Base-by-base conservation (phyloP, 2,797 vertebrate species). In the Ctenosaura bakeri region DNA sequence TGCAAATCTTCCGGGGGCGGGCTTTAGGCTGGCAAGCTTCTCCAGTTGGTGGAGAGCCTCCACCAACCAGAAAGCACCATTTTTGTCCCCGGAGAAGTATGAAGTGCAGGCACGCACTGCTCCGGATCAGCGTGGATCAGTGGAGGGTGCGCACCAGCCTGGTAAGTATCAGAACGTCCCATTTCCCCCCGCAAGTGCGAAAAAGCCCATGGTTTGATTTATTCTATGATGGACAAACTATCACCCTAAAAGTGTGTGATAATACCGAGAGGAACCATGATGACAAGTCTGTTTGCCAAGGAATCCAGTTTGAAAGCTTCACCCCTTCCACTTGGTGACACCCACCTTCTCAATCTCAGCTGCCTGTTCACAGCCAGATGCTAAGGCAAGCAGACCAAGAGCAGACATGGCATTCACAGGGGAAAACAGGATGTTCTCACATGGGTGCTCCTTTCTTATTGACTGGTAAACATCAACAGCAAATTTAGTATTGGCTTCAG, bases 321-420 rank as follows among this genome's bases (percentile, higher is more conserved):
- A 13, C 83, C n/a, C 29, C 62, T 66, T n/a, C 32, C 29, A 26
- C 46, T 73, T 64, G 52, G 29, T 64, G 35, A 14, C 6, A 56
- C 85, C 18, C n/a, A 87, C 79, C n/a, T 87, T 83, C 56, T 87
- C 46, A 18, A 87, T 50, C 32, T 87, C 24, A 38, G 22, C 32
- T 38, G 69, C 46, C 18, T 83, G 56, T 24, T 90, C 80, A 38
- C 9, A 38, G n/a, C 59, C 73, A 83, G 85, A 90, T 22, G 18
- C 89, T 6, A 24, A 73, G 73, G 50, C 22, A 18, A 83, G 42
- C 5, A 90, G 24, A 32, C 56, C 79, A 10, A 83, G 3, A 26
- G 32, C 80, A 24, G 22, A 2, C 24, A n/a, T 42, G 6, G 69
- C 24, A 38, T 87, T 83, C n/a, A 56, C n/a, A 22, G 85, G 89